Evolutionary conservation across 1,140 invertebrate species (phyloP), one percentile per base, ranked within the genome.

Genomic region (Berghia stephanieae): DNA sequence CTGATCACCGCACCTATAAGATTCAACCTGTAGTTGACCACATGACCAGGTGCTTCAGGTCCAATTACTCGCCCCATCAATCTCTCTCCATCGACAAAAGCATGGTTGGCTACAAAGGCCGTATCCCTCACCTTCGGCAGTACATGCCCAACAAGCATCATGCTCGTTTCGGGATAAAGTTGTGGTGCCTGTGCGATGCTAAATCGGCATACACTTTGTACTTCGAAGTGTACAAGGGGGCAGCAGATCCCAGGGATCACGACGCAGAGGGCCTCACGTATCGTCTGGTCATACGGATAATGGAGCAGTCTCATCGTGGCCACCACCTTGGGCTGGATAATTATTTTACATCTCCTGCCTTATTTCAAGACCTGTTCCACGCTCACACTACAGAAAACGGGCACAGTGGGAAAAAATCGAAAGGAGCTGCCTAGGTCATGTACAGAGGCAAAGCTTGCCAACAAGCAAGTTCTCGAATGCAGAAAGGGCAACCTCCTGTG

Each of bases 211-310:
- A 70, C 40, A 21, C 34, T 43, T 70, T 43, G 13, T 34, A 21
- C 3, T 70, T 70, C 46, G 68, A 70, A 43, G 68, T 43, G 36
- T 70, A 70, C 68, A 70, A 70, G 68, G 68, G 68, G 8, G 24
- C 68, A 16, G 68, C 36, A 40, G 68, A 40, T 5, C 38, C 68
- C 13, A 13, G 42, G 5, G 13, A 42, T 44, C 42, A 70, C n/a
- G n/a, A n/a, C n/a, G n/a, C n/a, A n/a, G n/a, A n/a, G n/a, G n/a
- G n/a, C n/a, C n/a, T n/a, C n/a, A n/a, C n/a, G n/a, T n/a, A n/a
- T n/a, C n/a, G n/a, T n/a, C n/a, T n/a, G n/a, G n/a, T n/a, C n/a
- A n/a, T n/a, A n/a, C n/a, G n/a, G n/a, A n/a, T n/a, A n/a, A n/a
- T n/a, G n/a, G n/a, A n/a, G n/a, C n/a, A n/a, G n/a, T n/a, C n/a